Evolutionary conservation across 2,113 vertebrate genomes (phyloP).

Genomic region (Condylura cristata): DNA sequence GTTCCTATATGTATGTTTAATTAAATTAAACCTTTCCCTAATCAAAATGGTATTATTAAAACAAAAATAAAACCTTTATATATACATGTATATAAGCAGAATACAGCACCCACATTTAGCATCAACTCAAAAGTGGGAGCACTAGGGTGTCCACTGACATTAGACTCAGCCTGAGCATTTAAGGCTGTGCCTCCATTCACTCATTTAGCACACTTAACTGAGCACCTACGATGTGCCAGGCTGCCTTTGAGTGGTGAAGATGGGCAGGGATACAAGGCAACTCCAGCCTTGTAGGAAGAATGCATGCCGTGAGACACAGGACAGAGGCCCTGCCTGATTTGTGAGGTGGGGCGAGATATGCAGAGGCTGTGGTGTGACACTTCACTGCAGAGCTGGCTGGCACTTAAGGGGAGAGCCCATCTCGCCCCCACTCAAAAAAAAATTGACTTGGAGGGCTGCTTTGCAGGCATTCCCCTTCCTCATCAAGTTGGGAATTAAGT

Average conservation of each 20-base stretch:
- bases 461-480: not conserved
- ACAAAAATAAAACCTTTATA: not conserved
- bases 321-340: not conserved
- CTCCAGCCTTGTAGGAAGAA: not conserved
- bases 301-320: accelerated
- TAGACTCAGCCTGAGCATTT: not conserved
- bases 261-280: not conserved
- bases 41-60: not conserved
- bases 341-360: not conserved
- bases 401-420: not conserved
- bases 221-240: not conserved
- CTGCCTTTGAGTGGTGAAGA: not conserved
- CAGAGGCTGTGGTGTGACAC: accelerated
- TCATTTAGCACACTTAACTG: not conserved
- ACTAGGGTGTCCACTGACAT: not conserved
- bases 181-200: not conserved
- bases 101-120: not conserved
- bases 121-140: not conserved
- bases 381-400: not conserved
- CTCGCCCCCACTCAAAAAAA: not conserved
- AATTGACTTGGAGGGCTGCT: not conserved
- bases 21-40: not conserved
- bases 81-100: not conserved
- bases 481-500: not conserved
- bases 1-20: too few species aligned